phyloP scores from a whole-genome alignment of 2,113 vertebrate species.

The Scomber japonicus region DNA sequence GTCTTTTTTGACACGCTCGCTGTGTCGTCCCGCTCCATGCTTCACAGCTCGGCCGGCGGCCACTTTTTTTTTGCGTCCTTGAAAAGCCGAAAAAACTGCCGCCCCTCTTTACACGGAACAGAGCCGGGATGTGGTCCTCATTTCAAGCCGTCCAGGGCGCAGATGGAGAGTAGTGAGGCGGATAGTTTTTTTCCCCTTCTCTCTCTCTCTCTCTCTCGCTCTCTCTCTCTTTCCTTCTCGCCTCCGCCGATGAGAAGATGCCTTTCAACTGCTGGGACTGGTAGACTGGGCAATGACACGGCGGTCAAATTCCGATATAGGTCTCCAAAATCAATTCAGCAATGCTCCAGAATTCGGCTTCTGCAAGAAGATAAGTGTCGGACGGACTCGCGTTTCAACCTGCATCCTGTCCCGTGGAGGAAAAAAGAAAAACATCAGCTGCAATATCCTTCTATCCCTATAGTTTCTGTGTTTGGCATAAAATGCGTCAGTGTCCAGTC shows the following conservation, averaged over 20 bases:
- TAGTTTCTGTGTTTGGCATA: conserved; percentile 43
- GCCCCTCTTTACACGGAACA: conserved; percentile 65
- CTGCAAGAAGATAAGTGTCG: conserved; percentile 7
- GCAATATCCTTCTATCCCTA: conserved; percentile 31
- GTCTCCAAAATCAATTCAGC: conserved; percentile 60
- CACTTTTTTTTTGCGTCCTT: conserved; percentile 73
- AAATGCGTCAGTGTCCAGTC: conserved; percentile 71
- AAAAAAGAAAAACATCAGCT: conserved; percentile 10
- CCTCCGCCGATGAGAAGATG: conserved; percentile 40
- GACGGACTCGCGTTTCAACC: conserved; percentile 53
- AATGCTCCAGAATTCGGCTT: conserved; percentile 48
- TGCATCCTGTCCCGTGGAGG: conserved; percentile 61
- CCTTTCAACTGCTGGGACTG: conserved; percentile 51
- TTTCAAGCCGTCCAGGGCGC: conserved; percentile 62
- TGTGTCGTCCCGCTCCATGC: conserved; percentile 78
- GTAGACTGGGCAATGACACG: conserved; percentile 68
- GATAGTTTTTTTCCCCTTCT: conserved; percentile 17
- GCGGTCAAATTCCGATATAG: conserved; percentile 73
- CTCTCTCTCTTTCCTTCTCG: not conserved
- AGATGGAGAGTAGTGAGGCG: conserved; percentile 57
- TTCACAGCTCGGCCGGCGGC: conserved; percentile 49
- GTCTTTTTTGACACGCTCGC: conserved; percentile 81
- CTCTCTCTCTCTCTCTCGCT: too few species aligned
- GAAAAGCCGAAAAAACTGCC: conserved; percentile 58
- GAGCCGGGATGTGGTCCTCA: conserved; percentile 72